phyloP scores from a whole-genome alignment of 2,888 invertebrate species.

The Oasisia sp. region DNA sequence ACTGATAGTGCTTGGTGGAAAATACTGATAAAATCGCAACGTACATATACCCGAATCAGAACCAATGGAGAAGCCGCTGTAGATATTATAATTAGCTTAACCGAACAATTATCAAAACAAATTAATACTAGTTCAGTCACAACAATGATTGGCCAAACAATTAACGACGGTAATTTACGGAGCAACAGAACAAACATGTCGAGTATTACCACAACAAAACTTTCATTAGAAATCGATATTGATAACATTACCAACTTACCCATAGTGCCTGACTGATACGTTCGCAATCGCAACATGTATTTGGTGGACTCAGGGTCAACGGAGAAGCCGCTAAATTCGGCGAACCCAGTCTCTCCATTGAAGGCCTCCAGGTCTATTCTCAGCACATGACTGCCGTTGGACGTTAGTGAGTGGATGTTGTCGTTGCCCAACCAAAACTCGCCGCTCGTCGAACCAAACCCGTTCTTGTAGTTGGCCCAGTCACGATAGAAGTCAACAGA shows the following conservation, averaged over 20 bases:
- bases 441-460: background rate
- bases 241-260: background rate
- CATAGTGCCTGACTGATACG: background rate
- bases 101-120: too few relatives aligned
- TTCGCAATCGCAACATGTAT: background rate
- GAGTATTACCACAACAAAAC: too few relatives aligned
- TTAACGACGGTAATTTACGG: too few relatives aligned
- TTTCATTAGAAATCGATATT: too few relatives aligned
- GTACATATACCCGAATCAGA: background rate
- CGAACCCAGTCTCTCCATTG: background rate
- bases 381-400: background rate
- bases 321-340: background rate
- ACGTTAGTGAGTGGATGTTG: background rate
- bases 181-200: too few relatives aligned
- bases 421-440: constrained; percentile 3
- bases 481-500: background rate
- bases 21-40: background rate
- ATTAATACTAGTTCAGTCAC: too few relatives aligned
- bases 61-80: background rate
- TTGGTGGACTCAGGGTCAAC: background rate
- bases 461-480: background rate
- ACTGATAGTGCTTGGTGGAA: background rate
- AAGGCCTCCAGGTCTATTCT: background rate
- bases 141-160: too few relatives aligned
- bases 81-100: background rate